Conservation (phyloP, 2,113 vertebrate genomes). For the Numida meleagris region DNA sequence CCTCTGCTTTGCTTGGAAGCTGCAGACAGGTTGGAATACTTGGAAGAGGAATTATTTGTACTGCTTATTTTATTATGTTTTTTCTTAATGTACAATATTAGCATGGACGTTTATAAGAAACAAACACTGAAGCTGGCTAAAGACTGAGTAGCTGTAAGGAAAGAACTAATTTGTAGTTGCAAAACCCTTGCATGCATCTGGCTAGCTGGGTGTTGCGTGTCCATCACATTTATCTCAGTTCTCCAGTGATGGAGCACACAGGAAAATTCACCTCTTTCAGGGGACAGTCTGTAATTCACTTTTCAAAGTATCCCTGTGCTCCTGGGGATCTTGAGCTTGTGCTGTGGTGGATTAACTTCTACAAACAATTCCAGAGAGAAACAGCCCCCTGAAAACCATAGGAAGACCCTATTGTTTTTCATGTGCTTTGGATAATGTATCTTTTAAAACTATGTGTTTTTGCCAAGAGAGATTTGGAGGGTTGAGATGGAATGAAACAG, state of each 20-base stretch:
- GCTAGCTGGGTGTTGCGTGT: not conserved
- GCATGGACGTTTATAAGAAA: constrained; percentile 46
- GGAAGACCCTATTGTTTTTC: not conserved
- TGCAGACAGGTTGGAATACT: constrained; percentile 32
- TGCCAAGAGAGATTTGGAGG: not conserved
- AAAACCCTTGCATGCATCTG: not conserved
- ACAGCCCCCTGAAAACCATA: not conserved
- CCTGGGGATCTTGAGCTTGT: not conserved
- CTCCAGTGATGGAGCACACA: not conserved
- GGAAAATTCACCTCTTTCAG: not conserved
- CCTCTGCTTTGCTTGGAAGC: constrained; percentile 65
- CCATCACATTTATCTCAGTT: not conserved
- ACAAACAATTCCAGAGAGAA: not conserved
- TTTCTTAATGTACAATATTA: constrained; percentile 44
- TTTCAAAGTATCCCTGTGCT: accelerated
- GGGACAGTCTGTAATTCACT: not conserved
- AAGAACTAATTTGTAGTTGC: not conserved
- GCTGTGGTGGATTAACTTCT: not conserved
- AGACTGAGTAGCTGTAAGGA: not conserved
- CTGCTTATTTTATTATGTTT: constrained; percentile 33
- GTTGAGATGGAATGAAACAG: not conserved
- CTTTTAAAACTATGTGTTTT: not conserved
- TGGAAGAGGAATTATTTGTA: constrained; percentile 64
- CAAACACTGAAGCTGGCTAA: not conserved
- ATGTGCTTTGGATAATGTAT: not conserved